Base-by-base conservation (phyloP, 2,888 invertebrate species). In the Pachycephus smyrnensis region DNA sequence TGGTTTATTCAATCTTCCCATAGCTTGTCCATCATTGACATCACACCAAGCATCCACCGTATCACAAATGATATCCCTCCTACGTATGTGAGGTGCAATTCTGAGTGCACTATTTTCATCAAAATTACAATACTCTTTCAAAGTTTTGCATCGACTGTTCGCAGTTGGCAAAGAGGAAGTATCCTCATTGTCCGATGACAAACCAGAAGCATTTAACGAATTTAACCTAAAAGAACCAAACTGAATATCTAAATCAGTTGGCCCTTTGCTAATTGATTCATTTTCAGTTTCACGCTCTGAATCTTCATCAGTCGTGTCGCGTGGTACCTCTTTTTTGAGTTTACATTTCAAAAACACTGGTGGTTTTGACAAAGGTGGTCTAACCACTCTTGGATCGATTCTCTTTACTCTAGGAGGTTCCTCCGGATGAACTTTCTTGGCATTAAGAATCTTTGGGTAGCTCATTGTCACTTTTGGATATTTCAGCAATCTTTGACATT, bases 11-110 rank as follows among this genome's bases (percentile, higher is more conserved):
- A 75, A 74, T 35, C 86, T 84, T 6, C 73, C 77, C 68, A 80
- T 80, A 73, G 71, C 80, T 69, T 81, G 77, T 23, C 78, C 81
- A 15, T 81, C 87, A 76, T 84, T 84, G 71, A 84, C 86, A 11
- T 82, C 82, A 68, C 88, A 90, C 95, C 95, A 95, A 69, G 93
- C 92, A 86, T 95, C 95, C 75, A 95, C 95, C 12, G 95, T 94
- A 87, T 93, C 93, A 76, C 93, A 93, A 84, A 95, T 94, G 80
- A 95, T 92, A 84, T 93, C 93, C 83, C 92, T 92, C 80, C 92
- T 91, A 78, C 92, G 87, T 75, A 91, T 88, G 69, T 91, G 91
- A 73, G 91, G 91, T 9, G 91, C 91, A 75, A 91, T 88, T 80
- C 91, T 90, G 40, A 88, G 88, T 30, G 89, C 83, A 80, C 88